These are phyloP conservation scores for Neoniphon sammara DNA, from an alignment of 2,797 vertebrate species.

Conservation along the genomic window DNA sequence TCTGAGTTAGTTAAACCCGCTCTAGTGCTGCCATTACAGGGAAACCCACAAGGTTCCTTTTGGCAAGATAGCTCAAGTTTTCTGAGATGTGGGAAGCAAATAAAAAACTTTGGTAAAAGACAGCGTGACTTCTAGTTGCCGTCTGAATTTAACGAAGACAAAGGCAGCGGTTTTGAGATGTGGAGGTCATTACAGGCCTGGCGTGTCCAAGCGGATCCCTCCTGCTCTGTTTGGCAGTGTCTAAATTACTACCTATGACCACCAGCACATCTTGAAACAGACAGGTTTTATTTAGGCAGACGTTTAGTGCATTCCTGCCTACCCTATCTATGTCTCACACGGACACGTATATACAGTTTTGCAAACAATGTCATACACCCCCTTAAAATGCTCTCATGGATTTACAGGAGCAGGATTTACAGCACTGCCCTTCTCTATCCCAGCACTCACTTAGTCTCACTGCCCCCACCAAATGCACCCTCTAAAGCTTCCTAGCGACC, in stretches of 20 bases:
- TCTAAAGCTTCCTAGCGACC: background rate
- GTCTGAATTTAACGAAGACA: slow-evolving; percentile 27
- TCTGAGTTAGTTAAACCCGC: slow-evolving; percentile 31
- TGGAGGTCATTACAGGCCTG: slow-evolving; percentile 19
- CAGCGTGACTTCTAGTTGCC: slow-evolving; percentile 7
- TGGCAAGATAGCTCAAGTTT: slow-evolving; percentile 28
- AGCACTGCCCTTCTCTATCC: background rate
- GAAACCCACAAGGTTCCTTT: slow-evolving; percentile 10
- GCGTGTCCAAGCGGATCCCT: slow-evolving; percentile 22
- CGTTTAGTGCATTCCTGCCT: slow-evolving; percentile 18
- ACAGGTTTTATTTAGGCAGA: slow-evolving; percentile 19
- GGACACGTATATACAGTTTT: slow-evolving; percentile 20
- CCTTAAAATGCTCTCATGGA: slow-evolving; percentile 25
- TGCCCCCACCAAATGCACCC: slow-evolving; percentile 1
- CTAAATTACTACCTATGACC: slow-evolving; percentile 43
- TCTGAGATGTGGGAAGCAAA: slow-evolving; percentile 3
- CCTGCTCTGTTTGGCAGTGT: slow-evolving; percentile 10
- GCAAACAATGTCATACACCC: slow-evolving; percentile 39
- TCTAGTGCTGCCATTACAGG: background rate
- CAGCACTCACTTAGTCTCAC: background rate
- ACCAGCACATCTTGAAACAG: slow-evolving; percentile 14
- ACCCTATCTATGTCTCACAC: slow-evolving; percentile 9
- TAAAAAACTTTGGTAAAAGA: slow-evolving; percentile 12
- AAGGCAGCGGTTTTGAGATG: slow-evolving; percentile 13
- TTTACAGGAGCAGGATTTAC: slow-evolving; percentile 18